These are phyloP conservation scores for Dendrocincla tyrannina DNA, from an alignment of 2,797 vertebrate species.

Conservation along the genomic window DNA sequence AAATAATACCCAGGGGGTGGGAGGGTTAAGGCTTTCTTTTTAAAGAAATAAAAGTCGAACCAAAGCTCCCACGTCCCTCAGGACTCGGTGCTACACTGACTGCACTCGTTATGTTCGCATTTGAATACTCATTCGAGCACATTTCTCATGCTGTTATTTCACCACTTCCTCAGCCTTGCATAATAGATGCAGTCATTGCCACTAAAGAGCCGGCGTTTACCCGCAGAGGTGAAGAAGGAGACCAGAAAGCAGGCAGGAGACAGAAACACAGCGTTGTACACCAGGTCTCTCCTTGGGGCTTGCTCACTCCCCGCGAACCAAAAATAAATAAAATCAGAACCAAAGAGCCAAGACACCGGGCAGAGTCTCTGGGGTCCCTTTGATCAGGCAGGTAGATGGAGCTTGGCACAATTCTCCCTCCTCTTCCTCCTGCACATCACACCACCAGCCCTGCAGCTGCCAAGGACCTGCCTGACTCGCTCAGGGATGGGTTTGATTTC, in stretches of 20 bases:
- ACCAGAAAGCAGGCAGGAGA: constrained; percentile 8
- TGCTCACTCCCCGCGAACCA: background rate
- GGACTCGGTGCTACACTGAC: constrained; percentile 64
- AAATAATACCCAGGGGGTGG: constrained; percentile 55
- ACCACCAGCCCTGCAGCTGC: background rate
- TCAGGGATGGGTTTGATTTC: background rate
- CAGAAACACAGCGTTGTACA: constrained; percentile 21
- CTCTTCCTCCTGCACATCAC: background rate
- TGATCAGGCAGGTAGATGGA: background rate
- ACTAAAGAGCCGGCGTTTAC: constrained; percentile 63
- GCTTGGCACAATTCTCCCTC: background rate
- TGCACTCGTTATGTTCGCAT: constrained; percentile 68
- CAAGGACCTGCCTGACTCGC: fast-evolving
- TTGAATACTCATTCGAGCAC: constrained; percentile 72
- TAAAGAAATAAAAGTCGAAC: constrained; percentile 68
- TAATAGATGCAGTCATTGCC: constrained; percentile 64
- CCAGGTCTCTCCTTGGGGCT: background rate
- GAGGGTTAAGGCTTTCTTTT: constrained; percentile 58
- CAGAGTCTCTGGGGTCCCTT: background rate
- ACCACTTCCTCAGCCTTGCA: constrained; percentile 62
- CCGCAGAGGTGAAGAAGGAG: constrained; percentile 48
- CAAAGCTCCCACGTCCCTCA: constrained; percentile 67
- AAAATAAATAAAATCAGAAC: background rate
- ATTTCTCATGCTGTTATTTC: constrained; percentile 69
- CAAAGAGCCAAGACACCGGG: background rate